phyloP scores from a whole-genome alignment of 2,888 invertebrate genomes.

The Sarcophaga carnaria region DNA sequence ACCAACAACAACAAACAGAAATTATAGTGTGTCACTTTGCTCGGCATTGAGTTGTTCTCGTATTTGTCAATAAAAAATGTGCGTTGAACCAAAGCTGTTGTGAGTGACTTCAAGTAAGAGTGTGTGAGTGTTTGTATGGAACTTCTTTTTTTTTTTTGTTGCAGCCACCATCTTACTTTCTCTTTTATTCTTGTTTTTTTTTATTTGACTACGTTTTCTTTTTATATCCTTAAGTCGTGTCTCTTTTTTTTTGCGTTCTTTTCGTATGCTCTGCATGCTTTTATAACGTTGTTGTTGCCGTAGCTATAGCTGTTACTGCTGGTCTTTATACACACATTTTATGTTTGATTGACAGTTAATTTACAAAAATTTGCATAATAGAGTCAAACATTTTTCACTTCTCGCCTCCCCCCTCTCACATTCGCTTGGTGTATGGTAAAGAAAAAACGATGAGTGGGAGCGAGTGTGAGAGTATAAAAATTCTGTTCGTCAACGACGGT shows the following conservation, averaged over 20 bases:
- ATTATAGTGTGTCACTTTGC: constrained; percentile 33
- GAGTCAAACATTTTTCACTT: constrained; percentile 62
- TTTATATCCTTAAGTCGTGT: too few relatives aligned
- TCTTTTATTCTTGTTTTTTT: not conserved
- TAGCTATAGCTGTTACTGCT: constrained; percentile 19
- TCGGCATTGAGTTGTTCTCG: constrained; percentile 23
- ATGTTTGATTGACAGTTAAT: constrained; percentile 71
- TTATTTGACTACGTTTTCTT: too few relatives aligned
- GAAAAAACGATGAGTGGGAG: too few relatives aligned
- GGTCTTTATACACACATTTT: constrained; percentile 50
- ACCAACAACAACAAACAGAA: not conserved
- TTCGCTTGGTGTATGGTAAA: too few relatives aligned
- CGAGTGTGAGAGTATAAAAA: not conserved
- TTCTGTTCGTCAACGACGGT: not conserved
- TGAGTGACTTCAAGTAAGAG: not conserved
- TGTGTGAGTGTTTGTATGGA: not conserved
- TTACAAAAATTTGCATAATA: constrained; percentile 69
- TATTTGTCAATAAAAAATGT: constrained; percentile 53
- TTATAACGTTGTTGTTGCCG: not conserved
- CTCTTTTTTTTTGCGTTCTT: not conserved
- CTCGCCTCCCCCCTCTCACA: not conserved
- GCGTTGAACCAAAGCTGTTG: constrained; percentile 30
- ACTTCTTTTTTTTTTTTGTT: not conserved
- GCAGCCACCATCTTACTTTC: not conserved
- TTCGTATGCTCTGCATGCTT: not conserved